phyloP scores from a whole-genome alignment of 2,113 vertebrate genomes.

The Labeo catla region DNA sequence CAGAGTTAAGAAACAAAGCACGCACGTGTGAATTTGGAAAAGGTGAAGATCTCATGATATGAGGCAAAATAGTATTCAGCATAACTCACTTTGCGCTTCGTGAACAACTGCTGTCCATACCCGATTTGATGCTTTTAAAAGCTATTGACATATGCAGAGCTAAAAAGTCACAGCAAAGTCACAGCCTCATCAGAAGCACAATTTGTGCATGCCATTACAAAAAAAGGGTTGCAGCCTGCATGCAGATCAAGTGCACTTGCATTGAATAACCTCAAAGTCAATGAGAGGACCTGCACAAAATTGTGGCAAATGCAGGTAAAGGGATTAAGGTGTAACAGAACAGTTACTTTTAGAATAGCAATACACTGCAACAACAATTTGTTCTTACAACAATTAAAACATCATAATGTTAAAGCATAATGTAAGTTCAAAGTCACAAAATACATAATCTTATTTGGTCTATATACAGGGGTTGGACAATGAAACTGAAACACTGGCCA shows the following conservation, averaged over 20 bases:
- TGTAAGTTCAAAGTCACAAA: too few relatives aligned
- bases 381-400: too few relatives aligned
- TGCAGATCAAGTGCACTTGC: background rate
- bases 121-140: background rate
- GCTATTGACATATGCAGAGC: constrained; percentile 18
- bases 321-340: too few relatives aligned
- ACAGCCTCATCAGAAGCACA: background rate
- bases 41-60: constrained; percentile 18
- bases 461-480: too few relatives aligned
- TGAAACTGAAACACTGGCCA: too few relatives aligned
- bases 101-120: background rate
- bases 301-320: background rate
- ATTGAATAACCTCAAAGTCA: background rate
- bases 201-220: background rate
- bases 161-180: background rate
- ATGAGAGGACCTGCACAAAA: background rate
- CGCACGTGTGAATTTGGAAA: constrained; percentile 14
- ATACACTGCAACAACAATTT: too few relatives aligned
- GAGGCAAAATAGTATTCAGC: constrained; percentile 28
- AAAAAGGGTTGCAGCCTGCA: background rate
- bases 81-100: background rate
- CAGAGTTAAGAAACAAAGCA: constrained; percentile 34
- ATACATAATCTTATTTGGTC: too few relatives aligned
- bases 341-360: too few relatives aligned
- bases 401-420: too few relatives aligned